Conservation (phyloP, 2,888 invertebrate species). For the Stenichneumon culpator region DNA sequence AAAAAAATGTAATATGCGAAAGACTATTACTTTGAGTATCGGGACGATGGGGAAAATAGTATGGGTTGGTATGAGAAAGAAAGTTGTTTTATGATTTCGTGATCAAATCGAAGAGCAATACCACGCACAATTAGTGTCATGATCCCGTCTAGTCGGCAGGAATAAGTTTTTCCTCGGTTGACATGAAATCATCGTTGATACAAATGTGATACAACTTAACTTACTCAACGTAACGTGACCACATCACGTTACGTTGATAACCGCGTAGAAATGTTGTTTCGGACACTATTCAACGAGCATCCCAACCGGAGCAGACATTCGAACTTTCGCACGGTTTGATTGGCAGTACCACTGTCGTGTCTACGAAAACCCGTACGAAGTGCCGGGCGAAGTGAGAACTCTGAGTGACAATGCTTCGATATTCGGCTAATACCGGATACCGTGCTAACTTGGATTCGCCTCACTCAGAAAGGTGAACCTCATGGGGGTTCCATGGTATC, state of each 20-base stretch:
- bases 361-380: neutral
- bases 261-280: neutral
- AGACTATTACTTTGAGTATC: neutral
- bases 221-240: too few relatives aligned
- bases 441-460: neutral
- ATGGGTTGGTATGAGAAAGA: neutral
- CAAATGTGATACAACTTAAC: too few relatives aligned
- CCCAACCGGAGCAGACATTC: neutral
- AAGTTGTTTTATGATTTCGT: neutral
- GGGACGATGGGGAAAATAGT: too few relatives aligned
- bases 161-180: too few relatives aligned
- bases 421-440: neutral
- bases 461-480: neutral
- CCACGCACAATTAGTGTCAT: too few relatives aligned
- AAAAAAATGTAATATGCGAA: neutral
- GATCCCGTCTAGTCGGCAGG: too few relatives aligned
- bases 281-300: neutral
- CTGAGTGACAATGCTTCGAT: neutral
- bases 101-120: too few relatives aligned
- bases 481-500: too few relatives aligned
- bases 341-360: neutral
- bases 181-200: too few relatives aligned
- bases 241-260: too few relatives aligned
- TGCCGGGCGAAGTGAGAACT: neutral
- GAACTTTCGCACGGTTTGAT: neutral